phyloP scores from a whole-genome alignment of 23 tunicate genomes.

The Trididemnum miniatum region DNA sequence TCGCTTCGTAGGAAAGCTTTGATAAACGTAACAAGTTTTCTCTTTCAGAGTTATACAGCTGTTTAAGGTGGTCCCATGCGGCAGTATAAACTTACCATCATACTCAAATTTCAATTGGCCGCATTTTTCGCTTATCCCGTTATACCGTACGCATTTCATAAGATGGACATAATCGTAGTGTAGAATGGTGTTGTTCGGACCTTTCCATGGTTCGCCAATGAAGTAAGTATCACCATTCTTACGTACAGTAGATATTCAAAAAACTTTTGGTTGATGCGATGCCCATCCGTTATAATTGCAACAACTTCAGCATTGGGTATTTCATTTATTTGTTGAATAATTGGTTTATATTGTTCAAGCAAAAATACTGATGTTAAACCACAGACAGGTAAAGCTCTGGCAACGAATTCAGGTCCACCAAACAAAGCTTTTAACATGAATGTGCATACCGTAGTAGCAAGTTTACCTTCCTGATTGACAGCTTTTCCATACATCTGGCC shows the following conservation, averaged over 20 bases:
- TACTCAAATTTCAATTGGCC: background rate
- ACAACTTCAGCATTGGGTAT: background rate
- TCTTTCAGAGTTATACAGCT: background rate
- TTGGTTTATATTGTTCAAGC: background rate
- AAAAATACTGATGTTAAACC: background rate
- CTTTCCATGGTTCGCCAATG: background rate
- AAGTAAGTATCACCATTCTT: background rate
- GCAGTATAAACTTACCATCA: background rate
- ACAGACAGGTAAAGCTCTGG: background rate
- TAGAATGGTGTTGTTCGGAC: background rate
- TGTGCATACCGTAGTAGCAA: background rate
- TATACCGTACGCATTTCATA: background rate
- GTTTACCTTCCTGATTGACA: background rate
- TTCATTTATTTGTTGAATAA: background rate
- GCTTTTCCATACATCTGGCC: background rate
- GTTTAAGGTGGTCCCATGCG: background rate
- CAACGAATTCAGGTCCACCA: background rate
- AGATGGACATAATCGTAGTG: background rate
- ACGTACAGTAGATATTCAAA: too few relatives aligned
- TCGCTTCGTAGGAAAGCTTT: background rate
- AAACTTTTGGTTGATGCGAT: background rate
- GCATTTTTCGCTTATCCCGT: background rate
- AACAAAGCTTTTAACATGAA: background rate
- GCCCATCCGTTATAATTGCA: background rate
- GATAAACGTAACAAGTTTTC: constrained; percentile 1